These are phyloP conservation scores for Thereva unica DNA, from an alignment of 2,888 invertebrate species.

Conservation along the genomic window DNA sequence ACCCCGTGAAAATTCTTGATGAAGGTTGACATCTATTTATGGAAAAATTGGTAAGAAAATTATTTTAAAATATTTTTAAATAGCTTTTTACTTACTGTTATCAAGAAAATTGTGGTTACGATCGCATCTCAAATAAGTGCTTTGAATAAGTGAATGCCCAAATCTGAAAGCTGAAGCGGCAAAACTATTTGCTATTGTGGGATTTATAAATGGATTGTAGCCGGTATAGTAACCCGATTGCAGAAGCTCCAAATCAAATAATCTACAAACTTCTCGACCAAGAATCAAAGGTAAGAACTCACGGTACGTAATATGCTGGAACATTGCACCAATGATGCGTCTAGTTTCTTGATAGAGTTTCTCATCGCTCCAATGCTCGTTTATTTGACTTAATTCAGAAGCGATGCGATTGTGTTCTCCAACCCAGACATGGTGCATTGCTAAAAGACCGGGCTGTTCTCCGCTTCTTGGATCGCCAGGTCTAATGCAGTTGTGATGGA, in stretches of 20 bases:
- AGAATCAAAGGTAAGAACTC: constrained; percentile 82
- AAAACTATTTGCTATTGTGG: constrained; percentile 77
- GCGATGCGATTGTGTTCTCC: constrained; percentile 69
- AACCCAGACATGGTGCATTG: constrained; percentile 58
- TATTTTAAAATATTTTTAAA: background rate
- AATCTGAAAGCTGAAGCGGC: constrained; percentile 83
- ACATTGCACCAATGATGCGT: constrained; percentile 77
- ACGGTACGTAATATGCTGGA: constrained; percentile 82
- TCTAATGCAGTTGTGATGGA: constrained; percentile 75
- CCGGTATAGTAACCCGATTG: constrained; percentile 71
- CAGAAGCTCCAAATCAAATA: constrained; percentile 73
- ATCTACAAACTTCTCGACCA: constrained; percentile 72
- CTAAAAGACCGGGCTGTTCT: constrained; percentile 71
- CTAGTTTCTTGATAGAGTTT: constrained; percentile 83
- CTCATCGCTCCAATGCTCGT: constrained; percentile 88
- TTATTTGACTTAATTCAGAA: constrained; percentile 69
- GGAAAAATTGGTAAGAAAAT: constrained; percentile 11
- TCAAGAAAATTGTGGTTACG: constrained; percentile 68
- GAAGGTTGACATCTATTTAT: constrained; percentile 74
- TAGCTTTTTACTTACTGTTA: constrained; percentile 66
- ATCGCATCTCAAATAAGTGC: constrained; percentile 74
- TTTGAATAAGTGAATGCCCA: constrained; percentile 84
- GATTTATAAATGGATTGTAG: constrained; percentile 72
- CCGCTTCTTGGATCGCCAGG: constrained; percentile 79
- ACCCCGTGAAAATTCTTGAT: constrained; percentile 74